Evolutionary conservation across 2,113 vertebrate species (phyloP).

Genomic region (Zosterops borbonicus): DNA sequence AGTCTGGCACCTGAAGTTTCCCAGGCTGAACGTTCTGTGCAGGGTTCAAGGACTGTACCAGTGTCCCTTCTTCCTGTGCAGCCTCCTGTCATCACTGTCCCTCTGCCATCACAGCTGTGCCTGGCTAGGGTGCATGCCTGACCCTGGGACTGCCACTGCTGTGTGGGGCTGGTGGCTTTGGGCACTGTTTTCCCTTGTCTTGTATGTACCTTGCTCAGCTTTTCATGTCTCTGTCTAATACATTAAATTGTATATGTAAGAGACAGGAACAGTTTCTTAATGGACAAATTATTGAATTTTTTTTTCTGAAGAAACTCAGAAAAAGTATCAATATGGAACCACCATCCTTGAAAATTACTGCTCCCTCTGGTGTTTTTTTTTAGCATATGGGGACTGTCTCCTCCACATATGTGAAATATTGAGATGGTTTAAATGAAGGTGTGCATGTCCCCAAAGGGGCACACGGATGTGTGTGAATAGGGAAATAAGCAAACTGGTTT

Average conservation of each 20-base stretch:
- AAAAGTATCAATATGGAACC: neutral
- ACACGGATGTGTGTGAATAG: neutral
- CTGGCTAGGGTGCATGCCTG: accelerated
- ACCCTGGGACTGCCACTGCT: neutral
- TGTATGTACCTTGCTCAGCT: neutral
- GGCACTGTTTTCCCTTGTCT: neutral
- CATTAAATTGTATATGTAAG: neutral
- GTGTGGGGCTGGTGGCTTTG: neutral
- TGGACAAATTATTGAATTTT: neutral
- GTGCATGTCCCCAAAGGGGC: neutral
- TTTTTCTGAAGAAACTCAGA: neutral
- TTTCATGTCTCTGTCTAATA: neutral
- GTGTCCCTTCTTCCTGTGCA: neutral
- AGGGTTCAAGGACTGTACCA: accelerated
- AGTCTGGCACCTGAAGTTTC: neutral
- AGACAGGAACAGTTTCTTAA: neutral
- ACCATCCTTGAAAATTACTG: neutral
- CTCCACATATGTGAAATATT: neutral
- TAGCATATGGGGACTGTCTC: neutral
- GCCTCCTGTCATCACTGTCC: neutral
- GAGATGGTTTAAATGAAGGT: neutral
- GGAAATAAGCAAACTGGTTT: neutral
- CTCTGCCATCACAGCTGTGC: neutral
- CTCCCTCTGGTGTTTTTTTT: neutral
- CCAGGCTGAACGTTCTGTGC: neutral